phyloP scores from a whole-genome alignment of 2,113 vertebrate genomes.

The Erythrocercus mccallii region DNA sequence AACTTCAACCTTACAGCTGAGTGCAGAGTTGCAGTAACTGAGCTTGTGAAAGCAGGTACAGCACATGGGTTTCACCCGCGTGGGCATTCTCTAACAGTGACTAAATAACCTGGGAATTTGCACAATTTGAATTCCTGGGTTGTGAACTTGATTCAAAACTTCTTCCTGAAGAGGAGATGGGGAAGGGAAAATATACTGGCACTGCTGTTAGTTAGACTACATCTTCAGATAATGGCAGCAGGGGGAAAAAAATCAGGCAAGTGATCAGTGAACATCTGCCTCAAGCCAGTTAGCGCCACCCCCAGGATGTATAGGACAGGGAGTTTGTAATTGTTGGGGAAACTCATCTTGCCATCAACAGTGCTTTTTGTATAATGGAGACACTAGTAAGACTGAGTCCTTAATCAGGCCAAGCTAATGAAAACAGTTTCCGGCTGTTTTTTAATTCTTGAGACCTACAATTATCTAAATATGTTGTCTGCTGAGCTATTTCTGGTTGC shows the following conservation, averaged over 20 bases:
- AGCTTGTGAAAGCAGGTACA: slow-evolving; percentile 1
- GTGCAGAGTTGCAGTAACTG: background rate
- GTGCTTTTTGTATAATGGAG: background rate
- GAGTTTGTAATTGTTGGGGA: background rate
- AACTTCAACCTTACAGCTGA: background rate
- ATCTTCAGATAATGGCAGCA: background rate
- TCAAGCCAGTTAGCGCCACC: rapidly evolving
- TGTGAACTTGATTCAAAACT: background rate
- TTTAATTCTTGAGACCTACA: background rate
- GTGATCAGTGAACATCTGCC: background rate
- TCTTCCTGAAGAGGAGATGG: background rate
- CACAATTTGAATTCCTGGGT: background rate
- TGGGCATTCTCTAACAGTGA: background rate
- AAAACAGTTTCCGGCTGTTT: background rate
- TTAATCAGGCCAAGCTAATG: background rate
- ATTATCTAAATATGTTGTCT: background rate
- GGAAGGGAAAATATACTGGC: background rate
- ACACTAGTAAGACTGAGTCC: background rate
- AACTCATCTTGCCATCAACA: background rate
- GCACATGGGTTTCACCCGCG: background rate
- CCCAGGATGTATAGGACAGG: background rate
- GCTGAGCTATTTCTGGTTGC: background rate
- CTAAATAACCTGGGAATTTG: background rate
- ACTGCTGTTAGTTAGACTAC: background rate
- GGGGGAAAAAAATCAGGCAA: rapidly evolving